Evolutionary conservation across 2,113 vertebrate genomes (phyloP), one percentile per base, ranked within the genome.

Genomic region (Osmerus eperlanus): DNA sequence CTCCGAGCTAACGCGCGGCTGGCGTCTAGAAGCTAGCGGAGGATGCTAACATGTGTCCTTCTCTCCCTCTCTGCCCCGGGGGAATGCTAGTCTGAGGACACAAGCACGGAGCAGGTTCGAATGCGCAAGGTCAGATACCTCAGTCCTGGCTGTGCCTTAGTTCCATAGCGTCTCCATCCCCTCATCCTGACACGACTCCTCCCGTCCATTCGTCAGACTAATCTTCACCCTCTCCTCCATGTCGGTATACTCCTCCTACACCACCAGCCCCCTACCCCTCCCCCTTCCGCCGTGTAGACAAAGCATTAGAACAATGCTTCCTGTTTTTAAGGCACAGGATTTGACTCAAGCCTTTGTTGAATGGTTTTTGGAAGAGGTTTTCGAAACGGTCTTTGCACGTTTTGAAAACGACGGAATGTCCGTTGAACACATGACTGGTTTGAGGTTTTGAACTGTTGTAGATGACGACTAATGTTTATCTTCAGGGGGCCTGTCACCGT

Each of bases 101-200:
- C 91, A 81, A 91, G 90, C 90, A 89, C 90, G 91, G 95, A 96
- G 65, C 90, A 92, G 83, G 93, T 96, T 90, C 94, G 89, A 90
- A 94, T 96, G 93, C 94, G 95, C 93, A 96, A 97, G 96, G 96
- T 98, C 93, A 96, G 96, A 90, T n/a, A 47, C 21, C 36, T 41
- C 18, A 4, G 23, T 67, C 53, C 65, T 11, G 54, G 18, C 25
- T 41, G 25, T 19, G 23, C 55, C 3, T 72, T 13, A 60, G 53
- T 12, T n/a, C 25, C 4, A 29, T 72, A 74, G 70, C 21, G 47
- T 78, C 62, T 76, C 67, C 75, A 72, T 72, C 73, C 62, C 2
- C 75, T 69, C 80, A 78, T 85, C 78, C 73, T 83, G 75, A 76
- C 61, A 58, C 72, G 41, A 9, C 65, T 51, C 14, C 76, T 70